These are phyloP conservation scores for Macaria liturata DNA, from an alignment of 2,888 invertebrate genomes.

Conservation along the genomic window DNA sequence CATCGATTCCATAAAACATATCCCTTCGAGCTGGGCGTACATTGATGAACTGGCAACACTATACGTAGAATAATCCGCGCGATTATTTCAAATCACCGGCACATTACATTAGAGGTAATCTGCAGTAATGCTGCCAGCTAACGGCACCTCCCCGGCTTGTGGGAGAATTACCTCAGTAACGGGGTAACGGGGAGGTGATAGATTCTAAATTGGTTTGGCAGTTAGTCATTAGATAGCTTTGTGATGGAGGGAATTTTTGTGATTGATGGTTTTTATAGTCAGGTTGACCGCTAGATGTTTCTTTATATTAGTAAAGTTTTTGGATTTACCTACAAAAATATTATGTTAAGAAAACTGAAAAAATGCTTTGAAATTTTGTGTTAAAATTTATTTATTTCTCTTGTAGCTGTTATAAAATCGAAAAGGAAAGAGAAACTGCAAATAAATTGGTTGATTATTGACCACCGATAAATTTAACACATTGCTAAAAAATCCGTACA, in stretches of 20 bases:
- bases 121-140: constrained; percentile 67
- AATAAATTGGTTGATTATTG: too few relatives aligned
- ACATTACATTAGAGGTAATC: constrained; percentile 79
- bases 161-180: constrained; percentile 38
- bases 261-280: neutral
- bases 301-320: too few relatives aligned
- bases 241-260: constrained; percentile 2
- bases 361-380: too few relatives aligned
- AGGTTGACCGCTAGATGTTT: too few relatives aligned
- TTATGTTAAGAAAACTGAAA: too few relatives aligned
- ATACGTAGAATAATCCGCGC: constrained; percentile 62
- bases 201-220: constrained; percentile 36
- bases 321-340: too few relatives aligned
- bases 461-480: too few relatives aligned
- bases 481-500: too few relatives aligned
- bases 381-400: too few relatives aligned
- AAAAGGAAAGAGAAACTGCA: too few relatives aligned
- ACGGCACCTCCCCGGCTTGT: constrained; percentile 46
- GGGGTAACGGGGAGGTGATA: constrained; percentile 36
- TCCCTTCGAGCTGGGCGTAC: constrained; percentile 25
- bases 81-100: constrained; percentile 81
- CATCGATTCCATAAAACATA: too few relatives aligned
- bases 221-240: constrained; percentile 22
- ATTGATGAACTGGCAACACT: constrained; percentile 69
- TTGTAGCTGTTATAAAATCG: too few relatives aligned